Base-by-base conservation (phyloP, 1,140 invertebrate species). In the Eriosoma lanigerum region DNA sequence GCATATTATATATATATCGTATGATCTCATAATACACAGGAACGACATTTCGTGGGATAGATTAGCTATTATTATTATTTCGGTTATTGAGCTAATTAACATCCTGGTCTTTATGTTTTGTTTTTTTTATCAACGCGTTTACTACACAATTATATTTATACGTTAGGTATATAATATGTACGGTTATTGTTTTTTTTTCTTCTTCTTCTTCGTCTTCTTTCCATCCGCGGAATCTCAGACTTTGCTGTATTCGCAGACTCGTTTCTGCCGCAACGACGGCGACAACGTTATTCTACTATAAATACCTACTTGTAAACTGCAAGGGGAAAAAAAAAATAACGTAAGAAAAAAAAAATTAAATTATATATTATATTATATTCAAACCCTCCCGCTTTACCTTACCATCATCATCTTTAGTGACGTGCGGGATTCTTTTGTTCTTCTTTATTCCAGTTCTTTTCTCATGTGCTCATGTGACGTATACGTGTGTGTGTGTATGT, bases 81-180 rank as follows among this genome's bases (percentile, higher is more conserved):
- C 32, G 62, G 68, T 72, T 52, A 17, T 73, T 54, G 15, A 32
- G 70, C 70, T 54, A 73, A 73, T 73, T 73, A 73, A 56, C 70
- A 73, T 73, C 70, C 70, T 73, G 70, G 50, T 73, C 50, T 73
- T 73, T 73, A 54, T 73, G 29, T 15, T 54, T n/a, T n/a, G n/a
- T n/a, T n/a, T n/a, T 48, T 73, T 29, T 10, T 17, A 38, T 38
- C 4, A 1, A 48, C 46, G 46, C 4, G 46, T 48, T 1, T 48
- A 48, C 4, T 29, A 62, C 19, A 4, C 15, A 32, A 62, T 62
- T 10, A 10, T 62, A 19, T 19, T 62, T 26, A 60, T 19, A 26
- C 21, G 12, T 21, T 50, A 3, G 13, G 21, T 54, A 54, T 13
- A 24, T 56, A 15, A 5, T 5, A 24, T 32, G 4, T 12, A 3